Evolutionary conservation across 2,113 vertebrate species (phyloP), one percentile per base, ranked within the genome.

Genomic region (Odontesthes bonariensis): DNA sequence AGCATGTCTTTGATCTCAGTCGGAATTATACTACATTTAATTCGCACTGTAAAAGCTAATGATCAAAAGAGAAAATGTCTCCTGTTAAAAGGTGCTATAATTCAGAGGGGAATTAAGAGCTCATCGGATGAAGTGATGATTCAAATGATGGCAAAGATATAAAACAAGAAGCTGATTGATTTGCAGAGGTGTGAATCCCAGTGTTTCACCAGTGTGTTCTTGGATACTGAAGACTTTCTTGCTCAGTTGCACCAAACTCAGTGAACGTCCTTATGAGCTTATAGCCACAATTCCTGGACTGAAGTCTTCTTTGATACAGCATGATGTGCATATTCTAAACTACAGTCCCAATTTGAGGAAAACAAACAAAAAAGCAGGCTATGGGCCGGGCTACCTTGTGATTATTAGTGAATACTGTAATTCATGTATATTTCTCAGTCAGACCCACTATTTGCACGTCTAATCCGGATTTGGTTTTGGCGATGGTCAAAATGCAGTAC

Each of bases 141-240:
- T 82, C 8, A 70, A 49, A 57, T 68, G n/a, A 74, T 22, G 7
- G 27, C 32, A 22, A 40, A 38, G 5, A 72, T 38, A 59, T 77
- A 51, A 74, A 74, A 53, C 23, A 13, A 64, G 81, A 61, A 57
- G 44, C 54, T 12, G 53, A 68, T 72, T 75, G 61, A 75, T 80
- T 72, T 67, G 62, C 56, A 17, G 5, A 12, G 40, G 57, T 81
- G 61, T 70, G 42, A 82, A 55, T 83, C 47, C 33, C 72, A 49
- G 23, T 16, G 69, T 56, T 69, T 56, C 56, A 53, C 47, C 46
- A 56, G 62, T 52, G 20, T 70, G 66, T 82, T 80, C 63, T 74
- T 27, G 12, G 32, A 44, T 63, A 16, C 64, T 23, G 49, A 55
- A 57, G 42, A 23, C 46, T 68, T 27, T 61, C n/a, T 61, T 75